Evolutionary conservation across 2,113 vertebrate genomes (phyloP).

Genomic region (Orcinus orca): DNA sequence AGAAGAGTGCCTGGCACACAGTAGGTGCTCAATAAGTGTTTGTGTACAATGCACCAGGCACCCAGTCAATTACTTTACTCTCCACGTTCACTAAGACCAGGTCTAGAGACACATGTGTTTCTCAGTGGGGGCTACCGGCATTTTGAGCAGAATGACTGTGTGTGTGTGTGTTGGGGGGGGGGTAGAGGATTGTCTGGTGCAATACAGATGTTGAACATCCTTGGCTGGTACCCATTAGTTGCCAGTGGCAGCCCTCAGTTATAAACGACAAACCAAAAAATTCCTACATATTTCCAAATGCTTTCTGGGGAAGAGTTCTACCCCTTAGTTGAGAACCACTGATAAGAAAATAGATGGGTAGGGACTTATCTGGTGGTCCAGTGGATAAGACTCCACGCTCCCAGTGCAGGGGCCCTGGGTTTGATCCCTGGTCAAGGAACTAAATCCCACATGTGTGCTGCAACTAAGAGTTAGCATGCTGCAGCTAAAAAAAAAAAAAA

Average conservation of each 20-base stretch:
- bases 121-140: not conserved
- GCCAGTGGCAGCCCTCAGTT: not conserved
- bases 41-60: not conserved
- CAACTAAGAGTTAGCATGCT: too few relatives aligned
- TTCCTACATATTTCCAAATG: not conserved
- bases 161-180: not conserved
- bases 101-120: not conserved
- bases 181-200: not conserved
- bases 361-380: too few relatives aligned
- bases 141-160: not conserved
- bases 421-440: too few relatives aligned
- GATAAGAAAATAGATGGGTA: not conserved
- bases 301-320: not conserved
- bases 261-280: not conserved
- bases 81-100: rapidly evolving
- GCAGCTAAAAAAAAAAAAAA: too few relatives aligned
- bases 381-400: too few relatives aligned
- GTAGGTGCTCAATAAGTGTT: not conserved
- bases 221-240: not conserved
- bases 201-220: not conserved
- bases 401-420: too few relatives aligned
- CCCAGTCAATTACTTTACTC: not conserved
- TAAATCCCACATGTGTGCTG: too few relatives aligned
- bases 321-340: not conserved
- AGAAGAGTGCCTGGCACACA: not conserved